A percentile compares a stretch with the other conserved stretches of the same genome.
These are phyloP conservation scores for Hypanus sabinus DNA, from an alignment of 2,113 vertebrate species.

Conservation along the genomic window DNA sequence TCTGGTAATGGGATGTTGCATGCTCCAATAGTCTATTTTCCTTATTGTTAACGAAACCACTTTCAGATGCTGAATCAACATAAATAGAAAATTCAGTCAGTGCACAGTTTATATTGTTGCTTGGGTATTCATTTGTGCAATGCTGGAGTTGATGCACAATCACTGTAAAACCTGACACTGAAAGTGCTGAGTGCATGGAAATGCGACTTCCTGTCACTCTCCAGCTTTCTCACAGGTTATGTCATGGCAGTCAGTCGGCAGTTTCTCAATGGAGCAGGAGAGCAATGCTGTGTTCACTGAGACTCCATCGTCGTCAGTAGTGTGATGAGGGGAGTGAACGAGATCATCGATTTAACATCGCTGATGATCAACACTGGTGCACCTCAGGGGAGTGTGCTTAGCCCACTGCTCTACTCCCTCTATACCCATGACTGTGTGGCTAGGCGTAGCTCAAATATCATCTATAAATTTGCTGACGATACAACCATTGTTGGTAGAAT, in stretches of 20 bases:
- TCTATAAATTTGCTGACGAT: no score
- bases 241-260: neutral
- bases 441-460: no score
- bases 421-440: no score
- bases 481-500: no score
- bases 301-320: neutral
- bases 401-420: no score
- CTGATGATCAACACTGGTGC: no score
- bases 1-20: neutral
- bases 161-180: neutral
- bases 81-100: neutral
- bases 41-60: neutral
- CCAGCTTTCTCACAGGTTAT: neutral
- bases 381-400: no score
- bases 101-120: neutral
- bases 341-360: neutral
- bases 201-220: constrained; percentile 3
- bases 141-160: neutral
- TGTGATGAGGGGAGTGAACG: no score
- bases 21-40: neutral
- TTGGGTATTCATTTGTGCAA: neutral
- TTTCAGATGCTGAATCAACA: constrained; percentile 18
- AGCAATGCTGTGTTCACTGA: neutral
- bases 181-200: neutral
- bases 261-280: neutral